Base-by-base conservation (phyloP, 2,113 vertebrate genomes). In the Limnothrissa miodon region DNA sequence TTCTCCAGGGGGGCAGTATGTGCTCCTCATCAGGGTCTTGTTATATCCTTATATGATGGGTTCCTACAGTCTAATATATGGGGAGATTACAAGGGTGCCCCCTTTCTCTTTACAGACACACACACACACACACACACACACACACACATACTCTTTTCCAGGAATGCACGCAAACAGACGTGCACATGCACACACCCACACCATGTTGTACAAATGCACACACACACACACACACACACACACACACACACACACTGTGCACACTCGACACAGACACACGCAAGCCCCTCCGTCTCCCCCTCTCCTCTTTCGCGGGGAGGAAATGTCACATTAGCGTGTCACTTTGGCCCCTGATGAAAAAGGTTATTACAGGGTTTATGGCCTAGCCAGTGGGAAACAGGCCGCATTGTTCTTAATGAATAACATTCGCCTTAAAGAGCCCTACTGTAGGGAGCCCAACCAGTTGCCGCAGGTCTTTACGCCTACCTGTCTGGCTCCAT, bases 1-100 rank as follows among this genome's bases (percentile, higher is more conserved):
- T 91, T 89, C 88, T 87, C 84, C 83, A 81, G 86, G 85, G 87
- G 86, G 88, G 79, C 46, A 87, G 85, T 89, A 82, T 81, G 86
- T 83, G 82, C 85, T 88, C 83, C 88, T 91, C 86, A 90, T 89
- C 86, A 87, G 86, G 86, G 78, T 39, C 89, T 87, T 90, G 88
- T 91, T 89, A 91, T 87, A 90, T 85, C 88, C 90, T 87, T 85
- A 89, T 91, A 90, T 91, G 90, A 91, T 91, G 89, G 90, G 84
- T 89, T 90, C 80, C 90, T 83, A 79, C 82, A 56, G 84, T 86
- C 85, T 87, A 90, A 90, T 87, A 89, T 84, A 89, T 87, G 84
- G 80, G 83, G 86, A 88, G 88, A 91, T 91, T 91, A 90, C 85
- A 88, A 88, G 86, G 39, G 23, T 59, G 44, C 25, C 17, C 74